Evolutionary conservation across 2,797 vertebrate species (phyloP), one percentile per base, ranked within the genome.

Genomic region (Hoplostethus atlanticus): DNA sequence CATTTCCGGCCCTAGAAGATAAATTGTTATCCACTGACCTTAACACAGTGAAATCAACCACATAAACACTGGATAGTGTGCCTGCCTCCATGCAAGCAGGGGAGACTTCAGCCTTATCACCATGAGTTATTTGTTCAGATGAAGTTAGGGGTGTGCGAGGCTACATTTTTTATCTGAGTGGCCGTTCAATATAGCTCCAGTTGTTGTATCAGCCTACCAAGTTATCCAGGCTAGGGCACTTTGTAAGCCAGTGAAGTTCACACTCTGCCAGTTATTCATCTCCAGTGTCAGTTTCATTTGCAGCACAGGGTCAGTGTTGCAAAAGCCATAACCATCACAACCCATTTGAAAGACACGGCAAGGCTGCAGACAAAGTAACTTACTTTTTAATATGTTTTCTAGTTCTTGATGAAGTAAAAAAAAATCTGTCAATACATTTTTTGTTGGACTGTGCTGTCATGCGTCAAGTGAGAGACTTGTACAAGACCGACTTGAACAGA

Each of bases 21-120:
- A 51, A 48, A 83, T 76, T 71, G 36, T 73, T 52, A 65, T 83
- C 63, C 31, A 16, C 34, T 78, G 63, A 83, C 73, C 67, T 71
- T 44, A 28, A 36, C 58, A 78, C 56, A 68, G 57, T 61, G 36
- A 78, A 73, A 44, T 76, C 30, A 64, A 71, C 50, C 47, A 68
- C 55, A 86, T 68, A 64, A 75, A 77, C 78, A 64, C 3, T 47
- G 36, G 7, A n/a, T 61, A 36, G 34, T 34, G 28, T 51, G 61
- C 30, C 46, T 63, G 51, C 52, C 34, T 52, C 31, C 58, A 6
- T 72, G 64, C 60, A 58, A 53, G 36, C 31, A 42, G 38, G 51
- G 63, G 17, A 46, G 21, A 72, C 71, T 25, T 83, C 61, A 83
- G 84, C 68, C 58, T 59, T 56, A 48, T 3, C 47, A 21, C 21